Conservation (phyloP, 1,140 invertebrate species). For the Pentalonia nigronervosa region DNA sequence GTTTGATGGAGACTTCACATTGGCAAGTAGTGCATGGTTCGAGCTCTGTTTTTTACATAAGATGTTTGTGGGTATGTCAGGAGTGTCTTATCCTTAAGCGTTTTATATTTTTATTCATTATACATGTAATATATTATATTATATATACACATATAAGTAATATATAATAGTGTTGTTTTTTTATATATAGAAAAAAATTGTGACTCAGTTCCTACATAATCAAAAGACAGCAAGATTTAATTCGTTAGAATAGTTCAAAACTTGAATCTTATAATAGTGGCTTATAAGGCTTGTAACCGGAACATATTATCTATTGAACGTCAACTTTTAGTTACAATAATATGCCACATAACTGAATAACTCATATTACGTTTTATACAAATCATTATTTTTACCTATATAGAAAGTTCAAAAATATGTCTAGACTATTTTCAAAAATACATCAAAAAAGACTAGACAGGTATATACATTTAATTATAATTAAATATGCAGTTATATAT, state of each 20-base stretch:
- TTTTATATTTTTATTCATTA: no score
- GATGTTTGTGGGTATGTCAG: no score
- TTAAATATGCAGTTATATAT: no score
- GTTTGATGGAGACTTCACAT: no score
- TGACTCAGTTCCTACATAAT: neutral
- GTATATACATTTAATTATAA: neutral
- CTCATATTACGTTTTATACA: neutral
- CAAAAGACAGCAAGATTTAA: neutral
- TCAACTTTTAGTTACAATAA: neutral
- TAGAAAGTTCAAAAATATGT: neutral
- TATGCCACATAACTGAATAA: neutral
- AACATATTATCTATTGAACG: neutral
- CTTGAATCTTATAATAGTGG: neutral
- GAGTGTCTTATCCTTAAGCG: no score
- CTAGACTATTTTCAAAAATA: neutral
- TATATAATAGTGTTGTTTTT: no score
- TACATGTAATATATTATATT: no score
- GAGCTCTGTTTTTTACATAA: no score
- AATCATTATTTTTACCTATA: neutral
- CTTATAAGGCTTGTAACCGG: neutral
- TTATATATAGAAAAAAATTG: neutral
- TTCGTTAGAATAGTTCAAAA: neutral
- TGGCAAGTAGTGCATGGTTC: no score
- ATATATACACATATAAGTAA: no score
- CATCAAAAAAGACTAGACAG: no score